These are phyloP conservation scores for Teleiodes luculella DNA, from an alignment of 2,888 invertebrate genomes.

Conservation along the genomic window DNA sequence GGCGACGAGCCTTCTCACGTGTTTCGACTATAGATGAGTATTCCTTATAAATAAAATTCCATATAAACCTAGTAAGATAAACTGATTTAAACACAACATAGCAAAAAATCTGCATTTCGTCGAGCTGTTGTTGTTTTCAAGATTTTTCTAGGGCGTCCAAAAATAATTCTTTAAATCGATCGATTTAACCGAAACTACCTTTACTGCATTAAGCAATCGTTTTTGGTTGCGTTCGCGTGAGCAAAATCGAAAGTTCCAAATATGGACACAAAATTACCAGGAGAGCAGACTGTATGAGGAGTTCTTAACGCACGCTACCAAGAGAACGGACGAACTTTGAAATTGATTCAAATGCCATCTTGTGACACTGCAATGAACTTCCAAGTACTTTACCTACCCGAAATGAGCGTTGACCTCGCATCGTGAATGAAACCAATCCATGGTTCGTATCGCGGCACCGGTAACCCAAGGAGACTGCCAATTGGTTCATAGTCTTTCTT, in stretches of 20 bases:
- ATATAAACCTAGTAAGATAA: too few species aligned
- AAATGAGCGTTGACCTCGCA: conserved; percentile 4
- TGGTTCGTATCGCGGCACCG: neutral
- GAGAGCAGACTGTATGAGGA: conserved; percentile 38
- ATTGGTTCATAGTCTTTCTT: neutral
- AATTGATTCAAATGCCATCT: conserved; percentile 37
- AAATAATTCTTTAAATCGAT: neutral
- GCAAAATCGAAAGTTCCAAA: conserved; percentile 59
- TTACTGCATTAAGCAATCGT: neutral
- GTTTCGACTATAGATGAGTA: too few species aligned
- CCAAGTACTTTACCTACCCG: neutral
- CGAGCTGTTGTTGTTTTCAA: too few species aligned
- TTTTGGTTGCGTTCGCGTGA: conserved; percentile 12
- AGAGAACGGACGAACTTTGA: conserved; percentile 30
- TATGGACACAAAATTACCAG: conserved; percentile 67
- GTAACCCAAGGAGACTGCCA: neutral
- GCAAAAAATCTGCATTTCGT: too few species aligned
- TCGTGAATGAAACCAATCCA: neutral
- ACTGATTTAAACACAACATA: too few species aligned
- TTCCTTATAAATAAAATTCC: too few species aligned
- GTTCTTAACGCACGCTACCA: too few species aligned
- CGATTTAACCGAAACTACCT: neutral
- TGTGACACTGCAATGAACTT: conserved; percentile 23
- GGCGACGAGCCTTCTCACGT: too few species aligned
- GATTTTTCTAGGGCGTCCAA: neutral